These are phyloP conservation scores for Lynx canadensis DNA, from an alignment of 2,113 vertebrate species.

Conservation along the genomic window DNA sequence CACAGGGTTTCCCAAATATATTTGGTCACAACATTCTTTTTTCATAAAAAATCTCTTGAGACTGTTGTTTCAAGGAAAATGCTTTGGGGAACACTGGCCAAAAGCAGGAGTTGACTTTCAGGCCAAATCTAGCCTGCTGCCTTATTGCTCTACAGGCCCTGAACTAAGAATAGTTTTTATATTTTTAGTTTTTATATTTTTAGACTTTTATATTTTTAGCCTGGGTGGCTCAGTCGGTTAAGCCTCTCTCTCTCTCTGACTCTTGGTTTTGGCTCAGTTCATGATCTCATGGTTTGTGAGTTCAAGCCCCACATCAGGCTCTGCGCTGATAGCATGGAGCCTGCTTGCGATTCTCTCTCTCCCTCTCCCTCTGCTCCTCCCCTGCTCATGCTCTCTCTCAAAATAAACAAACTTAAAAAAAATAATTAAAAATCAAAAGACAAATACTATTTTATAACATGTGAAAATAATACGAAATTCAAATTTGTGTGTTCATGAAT, in stretches of 20 bases:
- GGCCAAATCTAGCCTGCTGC: neutral
- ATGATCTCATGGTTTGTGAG: too few species aligned
- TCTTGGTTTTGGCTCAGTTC: too few species aligned
- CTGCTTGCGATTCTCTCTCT: too few species aligned
- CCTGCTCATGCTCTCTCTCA: too few species aligned
- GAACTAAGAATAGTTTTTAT: neutral
- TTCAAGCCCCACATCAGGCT: too few species aligned
- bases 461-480: neutral
- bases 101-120: neutral
- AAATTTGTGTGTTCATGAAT: neutral
- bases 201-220: neutral
- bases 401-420: too few species aligned
- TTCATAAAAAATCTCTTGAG: neutral
- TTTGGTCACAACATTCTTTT: neutral
- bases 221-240: too few species aligned
- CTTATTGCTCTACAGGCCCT: neutral
- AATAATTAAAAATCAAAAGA: conserved; percentile 30
- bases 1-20: neutral
- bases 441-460: neutral
- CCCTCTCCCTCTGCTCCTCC: too few species aligned
- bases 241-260: too few species aligned
- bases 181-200: neutral
- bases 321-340: too few species aligned
- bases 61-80: conserved; percentile 42
- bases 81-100: neutral